A percentile compares a stretch with the other conserved stretches of the same genome.
Conservation (phyloP, 2,797 vertebrate species). For the Ceryle rudis region DNA sequence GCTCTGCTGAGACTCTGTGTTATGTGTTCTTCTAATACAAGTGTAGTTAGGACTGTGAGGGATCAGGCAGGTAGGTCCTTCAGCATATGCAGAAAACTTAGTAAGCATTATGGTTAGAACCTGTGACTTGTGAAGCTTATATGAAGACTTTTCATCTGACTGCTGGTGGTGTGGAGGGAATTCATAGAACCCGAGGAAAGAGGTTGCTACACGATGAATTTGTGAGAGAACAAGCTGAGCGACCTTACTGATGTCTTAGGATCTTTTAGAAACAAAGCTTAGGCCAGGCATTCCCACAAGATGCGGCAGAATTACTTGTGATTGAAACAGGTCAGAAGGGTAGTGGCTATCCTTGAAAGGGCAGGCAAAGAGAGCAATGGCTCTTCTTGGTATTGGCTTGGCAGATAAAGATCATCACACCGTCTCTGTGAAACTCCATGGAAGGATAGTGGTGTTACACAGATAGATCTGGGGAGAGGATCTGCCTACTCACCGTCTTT, state of each 20-base stretch:
- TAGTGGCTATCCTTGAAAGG: not conserved
- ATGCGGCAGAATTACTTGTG: not conserved
- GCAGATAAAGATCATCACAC: not conserved
- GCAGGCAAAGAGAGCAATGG: not conserved
- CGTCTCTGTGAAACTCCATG: not conserved
- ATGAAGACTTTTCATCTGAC: not conserved
- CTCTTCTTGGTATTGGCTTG: not conserved
- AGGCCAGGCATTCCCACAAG: not conserved
- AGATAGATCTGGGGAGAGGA: not conserved
- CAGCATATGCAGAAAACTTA: constrained; percentile 42
- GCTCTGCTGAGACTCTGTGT: constrained; percentile 59
- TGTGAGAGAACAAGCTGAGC: not conserved
- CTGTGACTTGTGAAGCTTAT: not conserved
- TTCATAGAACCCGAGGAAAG: not conserved
- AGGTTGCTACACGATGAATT: not conserved
- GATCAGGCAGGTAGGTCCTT: constrained; percentile 34
- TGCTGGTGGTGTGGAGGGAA: not conserved
- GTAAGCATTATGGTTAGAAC: not conserved
- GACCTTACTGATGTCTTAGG: not conserved
- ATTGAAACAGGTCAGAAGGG: not conserved
- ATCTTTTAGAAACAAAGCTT: not conserved
- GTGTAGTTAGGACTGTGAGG: not conserved
- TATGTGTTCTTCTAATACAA: constrained; percentile 57
- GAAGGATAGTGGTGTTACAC: not conserved
- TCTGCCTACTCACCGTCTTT: not conserved